Base-by-base conservation (phyloP, 2,888 invertebrate species). In the Lampropteryx suffumata region DNA sequence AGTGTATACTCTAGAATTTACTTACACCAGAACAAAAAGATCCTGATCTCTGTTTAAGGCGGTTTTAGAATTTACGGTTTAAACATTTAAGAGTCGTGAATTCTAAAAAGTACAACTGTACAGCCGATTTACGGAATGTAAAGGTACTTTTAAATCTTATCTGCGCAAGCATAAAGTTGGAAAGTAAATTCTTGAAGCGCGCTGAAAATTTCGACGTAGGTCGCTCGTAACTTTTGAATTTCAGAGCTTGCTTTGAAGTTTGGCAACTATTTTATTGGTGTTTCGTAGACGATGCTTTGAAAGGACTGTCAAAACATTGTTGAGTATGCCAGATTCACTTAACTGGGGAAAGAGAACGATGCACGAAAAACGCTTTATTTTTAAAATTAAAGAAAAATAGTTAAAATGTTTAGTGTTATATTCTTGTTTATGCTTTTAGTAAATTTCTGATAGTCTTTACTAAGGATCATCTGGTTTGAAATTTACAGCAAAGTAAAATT, bases 131-230 rank as follows among this genome's bases (percentile, higher is more conserved):
- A 30, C 26, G 44, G 37, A 53, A 53, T 53, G 39, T 30, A 48
- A 53, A 51, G 42, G 52, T 40, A 44, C 48, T 44, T 47, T 41
- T 45, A 53, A 53, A 53, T 53, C 53, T 53, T 53, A 53, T 53
- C 53, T 45, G 45, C 29, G 34, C 21, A 11, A 53, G 30, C 27
- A 37, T 53, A 53, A 53, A 53, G 48, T 53, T 48, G 40, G 28
- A 35, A 53, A 53, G 53, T 53, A 48, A 53, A 53, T 53, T 48
- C 48, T 44, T 28, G 32, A 28, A 48, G 44, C 37, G 43, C 48
- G 47, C 43, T 2, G 52, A 35, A 48, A 48, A 53, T 53, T 52
- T 39, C 35, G 44, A 48, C 44, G 28, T 30, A n/a, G 52, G 44
- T 48, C 43, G 40, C 30, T 12, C 42, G 28, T 24, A 39, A 53